These are phyloP conservation scores for Rhea pennata DNA, from an alignment of 2,113 vertebrate species.

Conservation along the genomic window DNA sequence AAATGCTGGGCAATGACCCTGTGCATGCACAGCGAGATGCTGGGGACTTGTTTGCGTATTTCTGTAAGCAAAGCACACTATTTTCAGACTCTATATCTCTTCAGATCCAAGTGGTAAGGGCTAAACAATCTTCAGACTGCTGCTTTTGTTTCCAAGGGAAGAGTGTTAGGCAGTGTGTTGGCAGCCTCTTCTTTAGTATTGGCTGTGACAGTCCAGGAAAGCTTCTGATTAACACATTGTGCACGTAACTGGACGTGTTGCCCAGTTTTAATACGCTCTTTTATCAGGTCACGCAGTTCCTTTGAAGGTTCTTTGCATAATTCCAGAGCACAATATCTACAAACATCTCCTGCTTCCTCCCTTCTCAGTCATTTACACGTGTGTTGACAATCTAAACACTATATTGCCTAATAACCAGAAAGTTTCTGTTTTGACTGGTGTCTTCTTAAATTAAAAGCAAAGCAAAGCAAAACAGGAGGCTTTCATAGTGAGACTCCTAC, in stretches of 20 bases:
- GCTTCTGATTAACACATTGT: neutral
- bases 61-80: neutral
- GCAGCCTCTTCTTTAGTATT: neutral
- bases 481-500: neutral
- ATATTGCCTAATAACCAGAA: neutral
- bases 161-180: neutral
- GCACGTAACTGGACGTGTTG: neutral
- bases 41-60: neutral
- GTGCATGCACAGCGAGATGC: fast-evolving
- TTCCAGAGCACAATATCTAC: neutral
- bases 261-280: neutral
- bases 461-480: neutral
- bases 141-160: neutral
- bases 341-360: neutral
- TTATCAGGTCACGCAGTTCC: neutral
- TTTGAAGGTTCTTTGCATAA: neutral
- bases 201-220: neutral
- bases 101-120: neutral
- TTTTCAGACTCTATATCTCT: neutral
- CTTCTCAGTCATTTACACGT: neutral
- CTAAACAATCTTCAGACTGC: fast-evolving
- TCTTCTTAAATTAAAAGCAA: neutral
- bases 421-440: neutral
- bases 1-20: neutral
- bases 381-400: neutral